Evolutionary conservation across 1,140 invertebrate species (phyloP).

Genomic region (Drosophila pruinosa): DNA sequence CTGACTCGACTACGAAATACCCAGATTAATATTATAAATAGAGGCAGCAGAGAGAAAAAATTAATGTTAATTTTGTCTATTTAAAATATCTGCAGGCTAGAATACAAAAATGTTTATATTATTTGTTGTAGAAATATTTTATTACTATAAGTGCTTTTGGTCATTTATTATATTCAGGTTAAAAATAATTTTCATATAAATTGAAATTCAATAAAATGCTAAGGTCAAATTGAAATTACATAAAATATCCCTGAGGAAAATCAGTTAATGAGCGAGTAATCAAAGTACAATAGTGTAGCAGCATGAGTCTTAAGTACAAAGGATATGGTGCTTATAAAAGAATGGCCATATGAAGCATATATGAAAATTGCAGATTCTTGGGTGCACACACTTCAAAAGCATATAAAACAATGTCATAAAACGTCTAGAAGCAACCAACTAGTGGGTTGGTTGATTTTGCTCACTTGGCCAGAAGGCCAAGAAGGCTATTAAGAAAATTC

Average conservation of each 20-base stretch:
- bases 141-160: too few species aligned
- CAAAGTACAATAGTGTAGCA: background rate
- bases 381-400: slow-evolving; percentile 10
- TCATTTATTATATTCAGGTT: too few species aligned
- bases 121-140: too few species aligned
- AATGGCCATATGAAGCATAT: background rate
- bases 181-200: too few species aligned
- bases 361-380: background rate
- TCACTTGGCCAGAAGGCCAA: slow-evolving; percentile 34
- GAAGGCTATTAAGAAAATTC: slow-evolving; percentile 42
- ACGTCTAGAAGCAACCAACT: slow-evolving; percentile 1
- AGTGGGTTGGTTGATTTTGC: background rate
- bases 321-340: background rate
- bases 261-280: background rate
- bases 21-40: too few species aligned
- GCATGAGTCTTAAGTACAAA: background rate
- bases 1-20: too few species aligned
- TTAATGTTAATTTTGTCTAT: too few species aligned
- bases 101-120: too few species aligned
- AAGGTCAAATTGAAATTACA: too few species aligned
- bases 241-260: background rate
- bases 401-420: slow-evolving; percentile 44
- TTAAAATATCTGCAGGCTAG: too few species aligned
- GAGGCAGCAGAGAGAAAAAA: too few species aligned
- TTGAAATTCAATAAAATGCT: too few species aligned